A percentile compares a stretch with the other conserved stretches of the same genome.
Evolutionary conservation across 2,113 vertebrate species (phyloP).

Genomic region (Gobius niger): DNA sequence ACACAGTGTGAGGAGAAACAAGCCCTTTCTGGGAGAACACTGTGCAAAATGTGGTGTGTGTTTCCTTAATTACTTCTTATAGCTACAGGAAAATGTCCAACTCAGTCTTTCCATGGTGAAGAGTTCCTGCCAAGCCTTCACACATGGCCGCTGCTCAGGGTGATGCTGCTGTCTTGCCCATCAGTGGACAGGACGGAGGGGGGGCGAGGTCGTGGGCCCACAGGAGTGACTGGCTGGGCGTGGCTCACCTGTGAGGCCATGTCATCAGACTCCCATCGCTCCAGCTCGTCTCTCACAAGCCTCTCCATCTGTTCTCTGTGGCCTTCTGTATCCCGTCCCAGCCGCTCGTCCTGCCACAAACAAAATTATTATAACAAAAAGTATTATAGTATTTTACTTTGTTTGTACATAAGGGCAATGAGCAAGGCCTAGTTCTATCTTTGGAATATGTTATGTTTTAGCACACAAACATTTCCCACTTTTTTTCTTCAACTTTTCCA

Average conservation of each 20-base stretch:
- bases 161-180: constrained; percentile 72
- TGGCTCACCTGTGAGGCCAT: constrained; percentile 85
- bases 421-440: too few relatives aligned
- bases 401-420: too few relatives aligned
- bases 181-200: constrained; percentile 90
- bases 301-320: constrained; percentile 92
- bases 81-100: constrained; percentile 9
- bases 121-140: constrained; percentile 60
- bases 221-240: constrained; percentile 72
- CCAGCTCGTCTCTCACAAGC: constrained; percentile 90
- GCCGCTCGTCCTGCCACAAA: constrained; percentile 83
- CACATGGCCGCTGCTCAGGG: constrained; percentile 60
- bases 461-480: too few relatives aligned
- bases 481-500: too few relatives aligned
- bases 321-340: constrained; percentile 84
- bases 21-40: constrained; percentile 7
- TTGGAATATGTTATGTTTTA: too few relatives aligned
- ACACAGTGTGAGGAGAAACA: constrained; percentile 25
- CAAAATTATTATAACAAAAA: too few relatives aligned
- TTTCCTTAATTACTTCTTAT: constrained; percentile 4
- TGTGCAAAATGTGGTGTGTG: constrained; percentile 11
- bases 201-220: constrained; percentile 76
- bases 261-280: constrained; percentile 92
- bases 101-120: constrained; percentile 22
- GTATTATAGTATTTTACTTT: too few relatives aligned